Percentiles rank a stretch among this genome's conserved stretches.
Conservation (phyloP, 2,888 invertebrate species). For the Xanthostigma xanthostigma region DNA sequence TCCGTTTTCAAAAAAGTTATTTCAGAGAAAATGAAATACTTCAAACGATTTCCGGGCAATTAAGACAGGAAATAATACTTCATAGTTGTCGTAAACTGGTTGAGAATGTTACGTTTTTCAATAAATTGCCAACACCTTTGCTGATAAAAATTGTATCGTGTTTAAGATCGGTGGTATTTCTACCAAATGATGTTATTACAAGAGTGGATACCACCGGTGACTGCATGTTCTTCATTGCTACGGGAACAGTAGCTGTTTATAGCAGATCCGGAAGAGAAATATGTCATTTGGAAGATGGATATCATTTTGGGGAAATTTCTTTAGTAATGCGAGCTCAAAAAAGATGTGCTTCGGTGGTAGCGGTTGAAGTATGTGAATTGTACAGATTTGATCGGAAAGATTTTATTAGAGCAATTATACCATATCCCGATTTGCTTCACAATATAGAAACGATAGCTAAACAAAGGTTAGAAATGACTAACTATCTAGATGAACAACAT, state of each 20-base stretch:
- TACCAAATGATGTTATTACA: constrained; percentile 37
- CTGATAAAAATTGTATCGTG: constrained; percentile 34
- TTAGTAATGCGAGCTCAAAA: constrained; percentile 24
- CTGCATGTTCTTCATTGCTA: constrained; percentile 41
- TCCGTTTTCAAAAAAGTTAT: constrained; percentile 39
- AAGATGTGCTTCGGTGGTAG: constrained; percentile 27
- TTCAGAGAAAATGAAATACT: constrained; percentile 39
- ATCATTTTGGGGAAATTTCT: constrained; percentile 33
- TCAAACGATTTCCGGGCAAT: constrained; percentile 35
- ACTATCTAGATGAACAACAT: too few species aligned
- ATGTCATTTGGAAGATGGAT: constrained; percentile 41
- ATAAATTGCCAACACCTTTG: constrained; percentile 31
- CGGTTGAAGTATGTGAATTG: constrained; percentile 28
- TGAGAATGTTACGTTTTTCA: constrained; percentile 37
- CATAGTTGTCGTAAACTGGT: constrained; percentile 36
- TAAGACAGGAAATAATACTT: constrained; percentile 32
- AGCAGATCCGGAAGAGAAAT: constrained; percentile 29
- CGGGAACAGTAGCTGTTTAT: constrained; percentile 38
- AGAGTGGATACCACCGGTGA: constrained; percentile 33
- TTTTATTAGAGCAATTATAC: constrained; percentile 27
- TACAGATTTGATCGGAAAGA: constrained; percentile 27
- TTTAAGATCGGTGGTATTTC: constrained; percentile 33
- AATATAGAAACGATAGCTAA: constrained; percentile 32
- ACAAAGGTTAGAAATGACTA: constrained; percentile 34
- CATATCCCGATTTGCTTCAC: constrained; percentile 29